Evolutionary conservation across 1,140 invertebrate genomes (phyloP), one percentile per base, ranked within the genome.

Genomic region (Zaprionus capensis): DNA sequence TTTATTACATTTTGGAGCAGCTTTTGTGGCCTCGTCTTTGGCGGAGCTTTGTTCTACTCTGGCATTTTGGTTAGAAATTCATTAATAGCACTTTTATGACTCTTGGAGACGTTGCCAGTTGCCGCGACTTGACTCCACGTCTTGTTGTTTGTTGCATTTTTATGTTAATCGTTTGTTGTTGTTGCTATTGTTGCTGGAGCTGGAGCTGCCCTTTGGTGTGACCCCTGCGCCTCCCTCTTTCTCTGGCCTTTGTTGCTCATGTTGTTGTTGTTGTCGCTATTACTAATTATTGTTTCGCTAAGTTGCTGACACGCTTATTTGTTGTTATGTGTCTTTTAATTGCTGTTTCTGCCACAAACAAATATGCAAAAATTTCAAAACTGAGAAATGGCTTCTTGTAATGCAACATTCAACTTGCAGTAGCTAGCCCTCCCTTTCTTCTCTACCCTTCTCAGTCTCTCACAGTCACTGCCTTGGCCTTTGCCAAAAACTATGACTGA

Each of bases 61-160:
- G 63, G 55, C 41, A 75, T 77, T 82, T 82, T 70, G 82, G 79
- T 91, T 91, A 91, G 86, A 91, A 81, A 87, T 90, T 90, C 85
- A 90, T 90, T 90, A 90, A 90, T 90, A 90, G 85, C 79, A 85
- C 85, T 90, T 90, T 90, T 90, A 90, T 90, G 85, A 86, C 85
- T 91, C 85, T 91, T 78, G 69, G 68, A 75, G 82, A 76, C 78
- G 58, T 68, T 51, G 31, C 58, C 49, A 70, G 41, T n/a, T 57
- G 49, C 44, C 34, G 24, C 31, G 46, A 22, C 38, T 22, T n/a
- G 20, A 26, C 34, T 22, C 51, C 15, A 31, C 3, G 17, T 57
- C 4, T 38, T 55, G 36, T 34, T 71, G 34, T 49, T 87, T 80
- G 81, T 90, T 90, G 85, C 79, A 90, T 91, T 90, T 90, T 90